Evolutionary conservation across 2,888 invertebrate genomes (phyloP).

Genomic region (Diaperis boleti): DNA sequence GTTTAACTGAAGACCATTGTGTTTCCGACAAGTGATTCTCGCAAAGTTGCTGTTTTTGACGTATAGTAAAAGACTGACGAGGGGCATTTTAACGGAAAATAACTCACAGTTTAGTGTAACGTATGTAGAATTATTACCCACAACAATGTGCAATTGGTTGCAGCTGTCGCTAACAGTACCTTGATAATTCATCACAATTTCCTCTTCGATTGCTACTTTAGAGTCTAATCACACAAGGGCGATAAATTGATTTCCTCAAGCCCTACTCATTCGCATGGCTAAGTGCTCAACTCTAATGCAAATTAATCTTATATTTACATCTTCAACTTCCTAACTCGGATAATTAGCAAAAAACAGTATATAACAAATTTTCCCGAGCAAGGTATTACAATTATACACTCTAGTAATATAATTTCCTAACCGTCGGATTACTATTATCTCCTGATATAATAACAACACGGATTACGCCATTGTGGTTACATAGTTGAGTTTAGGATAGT

Average conservation of each 20-base stretch:
- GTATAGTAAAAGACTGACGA: conserved; percentile 21
- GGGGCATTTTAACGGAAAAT: conserved; percentile 25
- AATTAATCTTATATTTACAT: conserved; percentile 15
- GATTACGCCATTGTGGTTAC: conserved; percentile 29
- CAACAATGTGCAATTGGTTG: conserved; percentile 31
- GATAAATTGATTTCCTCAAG: conserved; percentile 30
- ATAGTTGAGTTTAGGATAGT: conserved; percentile 29
- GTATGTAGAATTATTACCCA: conserved; percentile 28
- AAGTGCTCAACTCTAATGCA: not conserved
- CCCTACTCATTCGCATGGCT: conserved; percentile 13
- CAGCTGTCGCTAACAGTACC: conserved; percentile 25
- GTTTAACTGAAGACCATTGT: conserved; percentile 8
- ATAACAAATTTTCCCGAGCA: not conserved
- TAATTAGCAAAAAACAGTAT: too few species aligned
- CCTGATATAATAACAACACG: conserved; percentile 29
- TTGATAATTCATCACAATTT: conserved; percentile 32
- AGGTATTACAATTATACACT: conserved; percentile 2
- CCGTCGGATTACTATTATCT: conserved; percentile 26
- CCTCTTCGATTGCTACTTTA: conserved; percentile 30
- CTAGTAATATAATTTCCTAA: conserved; percentile 10
- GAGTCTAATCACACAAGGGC: conserved; percentile 27
- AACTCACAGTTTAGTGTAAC: conserved; percentile 20
- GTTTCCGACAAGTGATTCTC: conserved; percentile 13
- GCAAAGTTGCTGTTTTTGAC: conserved; percentile 24
- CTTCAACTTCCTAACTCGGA: too few species aligned